These are phyloP conservation scores for Alcis repandata DNA, from an alignment of 2,888 invertebrate species.

Conservation along the genomic window DNA sequence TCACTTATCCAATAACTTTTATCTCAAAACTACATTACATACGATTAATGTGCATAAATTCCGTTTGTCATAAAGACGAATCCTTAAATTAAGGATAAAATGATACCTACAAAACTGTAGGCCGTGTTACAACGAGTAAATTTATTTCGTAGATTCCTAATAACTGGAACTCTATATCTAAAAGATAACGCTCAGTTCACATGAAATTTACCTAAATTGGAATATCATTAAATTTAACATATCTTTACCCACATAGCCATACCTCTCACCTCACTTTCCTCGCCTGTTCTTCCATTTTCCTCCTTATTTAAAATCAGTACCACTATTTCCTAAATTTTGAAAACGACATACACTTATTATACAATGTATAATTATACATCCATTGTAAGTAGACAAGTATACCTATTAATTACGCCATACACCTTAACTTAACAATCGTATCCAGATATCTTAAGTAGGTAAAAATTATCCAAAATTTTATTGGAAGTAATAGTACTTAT, in stretches of 20 bases:
- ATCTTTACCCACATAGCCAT: conserved; percentile 8
- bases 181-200: conserved; percentile 52
- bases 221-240: conserved; percentile 21
- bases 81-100: conserved; percentile 55
- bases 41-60: conserved; percentile 61
- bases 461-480: conserved; percentile 68
- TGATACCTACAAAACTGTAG: conserved; percentile 60
- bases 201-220: conserved; percentile 32
- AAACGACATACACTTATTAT: conserved; percentile 2
- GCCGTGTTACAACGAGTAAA: conserved; percentile 46
- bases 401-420: conserved; percentile 1
- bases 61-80: conserved; percentile 69
- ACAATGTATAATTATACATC: neutral
- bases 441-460: conserved; percentile 61
- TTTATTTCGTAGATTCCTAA: conserved; percentile 34
- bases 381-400: neutral
- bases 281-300: conserved; percentile 1
- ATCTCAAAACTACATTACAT: conserved; percentile 39
- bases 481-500: conserved; percentile 49
- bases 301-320: conserved; percentile 23
- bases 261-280: no score
- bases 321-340: conserved; percentile 19
- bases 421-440: conserved; percentile 39
- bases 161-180: conserved; percentile 54
- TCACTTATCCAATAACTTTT: conserved; percentile 33